phyloP scores from a whole-genome alignment of 2,113 vertebrate genomes.

The Pseudolaguvia tuberculata region DNA sequence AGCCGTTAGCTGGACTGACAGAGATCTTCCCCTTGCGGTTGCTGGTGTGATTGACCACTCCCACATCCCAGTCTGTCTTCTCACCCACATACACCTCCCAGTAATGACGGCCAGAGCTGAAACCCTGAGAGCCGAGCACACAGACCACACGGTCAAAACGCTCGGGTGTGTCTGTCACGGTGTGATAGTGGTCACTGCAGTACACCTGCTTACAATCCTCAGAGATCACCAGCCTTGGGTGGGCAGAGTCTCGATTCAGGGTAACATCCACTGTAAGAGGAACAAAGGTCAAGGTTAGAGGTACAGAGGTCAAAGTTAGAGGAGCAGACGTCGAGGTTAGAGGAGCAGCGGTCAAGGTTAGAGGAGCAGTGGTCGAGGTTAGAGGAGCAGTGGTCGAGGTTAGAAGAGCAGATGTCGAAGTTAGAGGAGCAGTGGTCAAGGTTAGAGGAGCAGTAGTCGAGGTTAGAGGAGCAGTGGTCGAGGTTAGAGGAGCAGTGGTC shows the following conservation, averaged over 20 bases:
- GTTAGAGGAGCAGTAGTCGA: too few species aligned
- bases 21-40: slow-evolving; percentile 68
- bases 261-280: slow-evolving; percentile 59
- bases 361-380: too few species aligned
- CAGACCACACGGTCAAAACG: slow-evolving; percentile 70
- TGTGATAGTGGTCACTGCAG: slow-evolving; percentile 57
- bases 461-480: too few species aligned
- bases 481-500: too few species aligned
- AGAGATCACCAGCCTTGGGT: slow-evolving; percentile 67
- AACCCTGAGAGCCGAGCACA: slow-evolving; percentile 61
- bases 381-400: too few species aligned
- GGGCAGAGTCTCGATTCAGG: slow-evolving; percentile 63
- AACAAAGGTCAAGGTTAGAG: background rate
- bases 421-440: too few species aligned
- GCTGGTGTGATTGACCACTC: slow-evolving; percentile 59
- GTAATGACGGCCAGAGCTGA: slow-evolving; percentile 67
- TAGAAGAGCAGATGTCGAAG: too few species aligned
- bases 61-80: slow-evolving; percentile 72
- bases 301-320: background rate
- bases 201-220: slow-evolving; percentile 59
- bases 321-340: too few species aligned
- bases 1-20: slow-evolving; percentile 64
- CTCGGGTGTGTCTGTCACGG: slow-evolving; percentile 48
- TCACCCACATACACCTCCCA: slow-evolving; percentile 65
- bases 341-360: too few species aligned